Evolutionary conservation across 2,888 invertebrate species (phyloP), one percentile per base, ranked within the genome.

Genomic region (Drosophila cognata): DNA sequence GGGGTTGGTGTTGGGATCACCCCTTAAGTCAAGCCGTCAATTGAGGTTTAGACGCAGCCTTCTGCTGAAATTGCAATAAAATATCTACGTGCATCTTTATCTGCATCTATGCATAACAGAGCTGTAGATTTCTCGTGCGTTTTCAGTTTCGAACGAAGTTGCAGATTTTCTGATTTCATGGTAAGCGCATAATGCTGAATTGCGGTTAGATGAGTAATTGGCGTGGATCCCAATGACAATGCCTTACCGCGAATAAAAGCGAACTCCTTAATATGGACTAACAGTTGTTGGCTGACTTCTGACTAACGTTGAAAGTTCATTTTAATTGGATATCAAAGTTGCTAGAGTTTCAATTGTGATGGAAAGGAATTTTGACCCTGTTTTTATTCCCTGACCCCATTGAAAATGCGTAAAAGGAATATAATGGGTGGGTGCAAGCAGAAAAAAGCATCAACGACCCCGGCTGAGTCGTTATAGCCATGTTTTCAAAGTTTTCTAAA

Each of bases 21-120:
- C 82, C 57, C 63, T 21, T 25, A 64, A 66, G 46, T 46, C 64
- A 64, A 53, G 59, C 38, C 53, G 64, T 63, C 50, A 29, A 69
- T 28, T 77, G 66, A 60, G 64, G 43, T 68, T 71, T 58, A 13
- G 18, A 43, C 29, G 51, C 10, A 11, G 38, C 43, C 31, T 29
- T 52, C 41, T 77, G 87, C 84, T 84, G 89, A 86, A 73, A 72
- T 68, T 76, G 89, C 85, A 86, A 74, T 85, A 85, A 80, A 84
- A 57, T 71, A 82, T 78, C 71, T 66, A 61, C 31, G 50, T 25
- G 48, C 65, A 70, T 65, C 69, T 51, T 66, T 60, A 76, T 71
- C 69, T 61, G 50, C 31, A 70, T 57, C 50, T 59, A 2, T 64
- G 28, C 56, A 63, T 52, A 51, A 50, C 68, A 48, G 60, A 66